These are phyloP conservation scores for Perizoma flavofasciatum DNA, from an alignment of 2,888 invertebrate genomes.

Conservation along the genomic window DNA sequence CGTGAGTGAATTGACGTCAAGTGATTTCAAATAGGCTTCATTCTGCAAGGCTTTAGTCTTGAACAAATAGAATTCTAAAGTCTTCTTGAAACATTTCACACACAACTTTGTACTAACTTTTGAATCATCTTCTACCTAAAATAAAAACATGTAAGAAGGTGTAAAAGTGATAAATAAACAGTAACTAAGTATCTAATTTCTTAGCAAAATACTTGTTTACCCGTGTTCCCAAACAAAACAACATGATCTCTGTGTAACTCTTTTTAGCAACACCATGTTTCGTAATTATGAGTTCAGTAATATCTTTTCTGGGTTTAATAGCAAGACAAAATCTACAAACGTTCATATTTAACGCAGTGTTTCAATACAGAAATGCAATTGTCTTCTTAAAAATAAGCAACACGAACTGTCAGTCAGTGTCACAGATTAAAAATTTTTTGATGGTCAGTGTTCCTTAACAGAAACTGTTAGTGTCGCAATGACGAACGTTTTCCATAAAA, in stretches of 20 bases:
- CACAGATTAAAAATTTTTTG: too few relatives aligned
- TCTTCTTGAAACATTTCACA: conserved; percentile 61
- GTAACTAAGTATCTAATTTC: too few relatives aligned
- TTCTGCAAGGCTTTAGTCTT: conserved; percentile 62
- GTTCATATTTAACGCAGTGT: conserved; percentile 39
- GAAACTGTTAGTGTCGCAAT: too few relatives aligned
- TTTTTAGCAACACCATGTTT: conserved; percentile 39
- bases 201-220: conserved; percentile 45
- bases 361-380: too few relatives aligned
- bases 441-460: too few relatives aligned
- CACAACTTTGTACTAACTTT: conserved; percentile 61
- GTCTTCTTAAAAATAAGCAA: too few relatives aligned
- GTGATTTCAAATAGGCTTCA: conserved; percentile 53
- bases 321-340: conserved; percentile 62
- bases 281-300: conserved; percentile 45
- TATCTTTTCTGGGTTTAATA: conserved; percentile 49
- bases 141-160: conserved; percentile 7
- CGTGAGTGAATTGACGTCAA: neutral
- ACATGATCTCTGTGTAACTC: conserved; percentile 52
- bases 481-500: too few relatives aligned
- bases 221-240: conserved; percentile 66
- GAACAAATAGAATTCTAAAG: conserved; percentile 61
- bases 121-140: conserved; percentile 53
- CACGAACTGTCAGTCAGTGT: too few relatives aligned
- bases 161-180: too few relatives aligned